Evolutionary conservation across 2,888 invertebrate genomes (phyloP), one percentile per base, ranked within the genome.

Genomic region (Hirudinaria manillensis): DNA sequence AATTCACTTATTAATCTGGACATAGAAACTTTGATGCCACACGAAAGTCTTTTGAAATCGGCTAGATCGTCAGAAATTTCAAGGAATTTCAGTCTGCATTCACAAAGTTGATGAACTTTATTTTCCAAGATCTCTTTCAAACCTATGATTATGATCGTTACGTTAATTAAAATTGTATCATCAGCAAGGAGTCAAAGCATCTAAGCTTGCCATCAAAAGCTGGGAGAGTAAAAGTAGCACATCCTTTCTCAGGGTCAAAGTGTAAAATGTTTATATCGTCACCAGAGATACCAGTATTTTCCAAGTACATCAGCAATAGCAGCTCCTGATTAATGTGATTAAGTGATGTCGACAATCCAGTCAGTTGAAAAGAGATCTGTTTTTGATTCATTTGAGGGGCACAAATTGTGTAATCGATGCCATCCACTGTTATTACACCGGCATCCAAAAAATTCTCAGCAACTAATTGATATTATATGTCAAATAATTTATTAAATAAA

Each of bases 221-320:
- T 24, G 61, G 3, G 19, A 61, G n/a, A 19, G 13, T 16, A 29
- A 24, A 61, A 61, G 61, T 61, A 29, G 61, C 61, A 61, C n/a
- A 61, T 27, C 61, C 61, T 61, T 61, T n/a, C n/a, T 61, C 29
- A 7, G 61, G n/a, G n/a, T 61, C 61, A 61, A 61, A 61, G 29
- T 16, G 13, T 10, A 61, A 27, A 24, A 61, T 61, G 13, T 61
- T 29, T 29, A 61, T 27, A 19, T 16, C 24, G 7, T 61, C 61
- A 27, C 10, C 61, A 27, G 61, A 27, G n/a, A 19, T n/a, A 27
- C 29, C 29, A 10, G 24, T 61, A 19, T 61, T 61, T 61, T 61
- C 61, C 24, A 61, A 61, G 29, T 61, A 61, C 61, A 61, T 61
- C 7, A 29, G 10, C 24, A 61, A n/a, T 16, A 61, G 1, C 10